Percentiles rank a stretch among this genome's conserved stretches.
phyloP scores from a whole-genome alignment of 2,888 invertebrate species.

The Ditula angustiorana region DNA sequence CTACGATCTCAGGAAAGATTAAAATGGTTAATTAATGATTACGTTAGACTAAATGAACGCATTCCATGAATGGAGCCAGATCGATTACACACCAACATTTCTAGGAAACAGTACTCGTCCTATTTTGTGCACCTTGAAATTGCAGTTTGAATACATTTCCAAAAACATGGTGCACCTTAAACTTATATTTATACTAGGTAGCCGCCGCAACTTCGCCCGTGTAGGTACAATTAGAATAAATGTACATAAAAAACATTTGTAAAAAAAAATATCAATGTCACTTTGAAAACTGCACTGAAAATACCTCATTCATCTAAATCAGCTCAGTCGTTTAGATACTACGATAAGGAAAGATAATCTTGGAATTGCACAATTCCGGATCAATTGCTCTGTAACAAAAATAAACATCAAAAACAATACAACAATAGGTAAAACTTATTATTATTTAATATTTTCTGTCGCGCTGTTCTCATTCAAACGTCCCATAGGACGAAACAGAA shows the following conservation, averaged over 20 bases:
- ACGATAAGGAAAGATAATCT: too few relatives aligned
- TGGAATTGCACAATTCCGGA: neutral
- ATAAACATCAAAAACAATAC: neutral
- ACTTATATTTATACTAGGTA: too few relatives aligned
- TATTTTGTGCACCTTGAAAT: conserved; percentile 25
- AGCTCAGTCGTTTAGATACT: too few relatives aligned
- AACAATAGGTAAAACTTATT: neutral
- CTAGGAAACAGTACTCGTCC: conserved; percentile 50
- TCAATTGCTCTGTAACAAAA: neutral
- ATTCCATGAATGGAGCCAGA: conserved; percentile 49
- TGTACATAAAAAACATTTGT: too few relatives aligned
- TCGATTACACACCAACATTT: conserved; percentile 50
- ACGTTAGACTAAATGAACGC: conserved; percentile 41
- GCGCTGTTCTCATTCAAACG: conserved; percentile 12
- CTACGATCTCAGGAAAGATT: neutral
- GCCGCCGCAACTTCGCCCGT: too few relatives aligned
- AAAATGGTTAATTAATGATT: conserved; percentile 17
- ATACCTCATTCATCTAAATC: too few relatives aligned
- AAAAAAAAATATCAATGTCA: too few relatives aligned
- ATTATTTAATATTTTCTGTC: neutral
- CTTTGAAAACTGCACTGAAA: too few relatives aligned
- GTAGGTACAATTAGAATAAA: too few relatives aligned
- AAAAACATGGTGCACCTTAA: neutral
- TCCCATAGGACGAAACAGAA: conserved; percentile 9
- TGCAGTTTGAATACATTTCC: neutral